These are phyloP conservation scores for Lepidonotus clava DNA, from an alignment of 2,888 invertebrate genomes.

Conservation along the genomic window DNA sequence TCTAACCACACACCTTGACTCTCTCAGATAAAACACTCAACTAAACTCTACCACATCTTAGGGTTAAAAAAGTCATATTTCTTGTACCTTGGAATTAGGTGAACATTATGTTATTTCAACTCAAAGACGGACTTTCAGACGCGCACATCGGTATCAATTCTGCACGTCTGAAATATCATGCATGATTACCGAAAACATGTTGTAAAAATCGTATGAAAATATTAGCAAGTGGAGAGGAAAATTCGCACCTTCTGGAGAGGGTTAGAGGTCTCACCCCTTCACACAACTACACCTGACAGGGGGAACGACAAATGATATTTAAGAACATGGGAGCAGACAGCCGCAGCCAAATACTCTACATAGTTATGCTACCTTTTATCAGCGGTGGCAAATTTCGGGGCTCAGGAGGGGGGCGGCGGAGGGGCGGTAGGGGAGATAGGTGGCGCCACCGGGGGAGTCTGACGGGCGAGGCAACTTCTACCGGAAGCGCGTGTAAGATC, in stretches of 20 bases:
- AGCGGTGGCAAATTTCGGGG: slow-evolving; percentile 46
- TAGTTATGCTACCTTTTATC: slow-evolving; percentile 47
- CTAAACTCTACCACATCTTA: no score
- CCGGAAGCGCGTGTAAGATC: slow-evolving; percentile 34
- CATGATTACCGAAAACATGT: neutral
- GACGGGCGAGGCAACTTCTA: slow-evolving; percentile 14
- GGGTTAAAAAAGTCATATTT: no score
- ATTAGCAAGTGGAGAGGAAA: neutral
- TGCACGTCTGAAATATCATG: neutral
- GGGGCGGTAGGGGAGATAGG: slow-evolving; percentile 7
- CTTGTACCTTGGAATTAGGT: no score
- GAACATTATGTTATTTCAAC: no score
- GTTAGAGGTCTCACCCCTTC: neutral
- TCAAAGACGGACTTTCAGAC: neutral
- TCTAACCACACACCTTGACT: neutral
- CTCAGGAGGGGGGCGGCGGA: neutral
- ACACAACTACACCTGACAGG: slow-evolving; percentile 22
- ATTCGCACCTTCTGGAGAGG: slow-evolving; percentile 36
- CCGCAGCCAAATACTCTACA: neutral
- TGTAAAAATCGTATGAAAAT: neutral
- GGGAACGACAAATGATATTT: slow-evolving; percentile 34
- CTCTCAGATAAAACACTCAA: neutral
- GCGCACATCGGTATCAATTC: neutral
- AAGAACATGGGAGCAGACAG: slow-evolving; percentile 39
- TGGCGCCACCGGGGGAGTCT: slow-evolving; percentile 39